These are phyloP conservation scores for Myiozetetes cayanensis DNA, from an alignment of 2,113 vertebrate genomes.

Conservation along the genomic window DNA sequence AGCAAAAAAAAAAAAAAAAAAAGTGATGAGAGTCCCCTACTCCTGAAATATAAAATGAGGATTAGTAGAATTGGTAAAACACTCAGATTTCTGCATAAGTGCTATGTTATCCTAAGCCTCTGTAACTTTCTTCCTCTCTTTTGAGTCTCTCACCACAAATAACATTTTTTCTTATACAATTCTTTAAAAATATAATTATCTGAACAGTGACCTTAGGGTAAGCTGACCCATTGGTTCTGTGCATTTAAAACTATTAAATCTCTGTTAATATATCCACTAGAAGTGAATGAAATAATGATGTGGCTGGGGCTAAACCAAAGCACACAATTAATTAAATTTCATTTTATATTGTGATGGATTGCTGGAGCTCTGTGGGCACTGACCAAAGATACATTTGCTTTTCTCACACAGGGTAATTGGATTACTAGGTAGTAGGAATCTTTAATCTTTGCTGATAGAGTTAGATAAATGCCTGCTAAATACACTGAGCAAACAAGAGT, in stretches of 20 bases:
- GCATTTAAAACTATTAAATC: slow-evolving; percentile 32
- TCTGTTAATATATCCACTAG: slow-evolving; percentile 30
- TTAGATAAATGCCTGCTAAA: slow-evolving; percentile 62
- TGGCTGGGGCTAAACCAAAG: slow-evolving; percentile 28
- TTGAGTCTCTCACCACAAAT: neutral
- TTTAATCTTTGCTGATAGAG: slow-evolving; percentile 71
- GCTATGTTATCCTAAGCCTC: neutral
- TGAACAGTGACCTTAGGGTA: neutral
- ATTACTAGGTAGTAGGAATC: slow-evolving; percentile 61
- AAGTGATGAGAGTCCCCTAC: neutral
- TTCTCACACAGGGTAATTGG: slow-evolving; percentile 62
- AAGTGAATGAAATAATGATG: slow-evolving; percentile 48
- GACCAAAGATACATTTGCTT: slow-evolving; percentile 67
- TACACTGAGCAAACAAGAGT: slow-evolving; percentile 26
- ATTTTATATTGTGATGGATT: slow-evolving; percentile 59
- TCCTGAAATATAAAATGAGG: neutral
- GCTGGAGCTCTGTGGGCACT: slow-evolving; percentile 42
- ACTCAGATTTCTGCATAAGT: neutral
- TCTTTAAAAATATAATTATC: slow-evolving; percentile 3
- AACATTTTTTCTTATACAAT: neutral
- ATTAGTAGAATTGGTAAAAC: neutral
- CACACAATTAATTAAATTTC: slow-evolving; percentile 71
- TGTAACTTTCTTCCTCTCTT: neutral
- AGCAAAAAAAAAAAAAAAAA: neutral
- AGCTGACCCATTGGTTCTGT: neutral